Percentiles rank a stretch among this genome's conserved stretches.
Evolutionary conservation across 2,888 invertebrate genomes (phyloP).

Genomic region (Drosophila eohydei): DNA sequence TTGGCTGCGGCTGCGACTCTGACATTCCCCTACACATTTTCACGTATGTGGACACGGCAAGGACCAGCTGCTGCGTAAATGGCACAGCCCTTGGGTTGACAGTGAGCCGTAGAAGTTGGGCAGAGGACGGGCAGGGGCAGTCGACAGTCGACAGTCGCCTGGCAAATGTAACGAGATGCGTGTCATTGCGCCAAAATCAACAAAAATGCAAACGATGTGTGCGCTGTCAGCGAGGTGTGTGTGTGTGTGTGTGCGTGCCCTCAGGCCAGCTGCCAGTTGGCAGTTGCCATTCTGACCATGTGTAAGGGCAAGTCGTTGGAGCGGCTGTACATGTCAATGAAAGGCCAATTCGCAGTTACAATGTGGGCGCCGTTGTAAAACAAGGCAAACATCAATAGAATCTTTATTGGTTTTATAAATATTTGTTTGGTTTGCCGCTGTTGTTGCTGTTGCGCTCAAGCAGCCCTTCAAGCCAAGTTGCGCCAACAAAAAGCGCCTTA

Average conservation of each 20-base stretch:
- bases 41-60: conserved; percentile 36
- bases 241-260: conserved; percentile 7
- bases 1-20: conserved; percentile 5
- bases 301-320: conserved; percentile 11
- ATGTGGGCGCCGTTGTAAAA: conserved; percentile 44
- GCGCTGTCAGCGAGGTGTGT: conserved; percentile 38
- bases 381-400: conserved; percentile 71
- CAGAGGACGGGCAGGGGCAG: background rate
- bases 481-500: background rate
- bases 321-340: conserved; percentile 50
- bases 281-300: conserved; percentile 32
- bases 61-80: conserved; percentile 52
- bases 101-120: background rate
- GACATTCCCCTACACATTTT: conserved; percentile 3
- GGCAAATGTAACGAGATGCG: conserved; percentile 73
- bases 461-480: conserved; percentile 29
- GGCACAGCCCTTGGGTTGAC: conserved; percentile 10
- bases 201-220: conserved; percentile 78
- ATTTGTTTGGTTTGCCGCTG: conserved; percentile 47
- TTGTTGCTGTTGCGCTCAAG: background rate
- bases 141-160: conserved; percentile 6
- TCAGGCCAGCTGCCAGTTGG: conserved; percentile 29
- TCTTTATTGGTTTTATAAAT: conserved; percentile 76
- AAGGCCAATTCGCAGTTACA: conserved; percentile 51
- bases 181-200: conserved; percentile 77